Conservation (phyloP, 2,797 vertebrate species). For the Eulemur coronatus region DNA sequence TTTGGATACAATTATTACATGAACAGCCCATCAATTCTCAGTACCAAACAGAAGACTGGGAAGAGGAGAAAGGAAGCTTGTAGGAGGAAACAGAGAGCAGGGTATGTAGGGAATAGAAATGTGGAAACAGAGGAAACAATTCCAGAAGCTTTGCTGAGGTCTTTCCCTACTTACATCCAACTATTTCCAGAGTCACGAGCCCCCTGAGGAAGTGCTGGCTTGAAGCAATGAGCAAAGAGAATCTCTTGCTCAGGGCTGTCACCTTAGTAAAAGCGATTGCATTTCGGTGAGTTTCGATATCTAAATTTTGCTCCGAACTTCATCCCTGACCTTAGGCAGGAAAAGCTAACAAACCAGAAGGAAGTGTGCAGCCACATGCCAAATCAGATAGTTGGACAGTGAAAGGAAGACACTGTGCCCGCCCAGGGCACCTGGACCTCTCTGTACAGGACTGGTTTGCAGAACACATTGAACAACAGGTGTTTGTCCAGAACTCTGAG, state of each 20-base stretch:
- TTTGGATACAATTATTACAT: neutral
- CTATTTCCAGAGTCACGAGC: neutral
- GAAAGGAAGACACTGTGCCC: neutral
- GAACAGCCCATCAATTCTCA: neutral
- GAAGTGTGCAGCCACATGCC: fast-evolving
- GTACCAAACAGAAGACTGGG: neutral
- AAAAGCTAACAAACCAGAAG: neutral
- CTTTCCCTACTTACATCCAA: neutral
- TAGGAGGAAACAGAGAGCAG: neutral
- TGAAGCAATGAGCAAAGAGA: neutral
- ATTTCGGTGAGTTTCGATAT: neutral
- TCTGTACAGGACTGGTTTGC: neutral
- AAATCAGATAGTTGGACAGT: neutral
- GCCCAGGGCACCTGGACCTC: neutral
- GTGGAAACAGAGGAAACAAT: neutral
- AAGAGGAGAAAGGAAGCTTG: neutral
- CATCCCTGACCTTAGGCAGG: neutral
- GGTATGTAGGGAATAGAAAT: neutral
- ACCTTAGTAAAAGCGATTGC: neutral
- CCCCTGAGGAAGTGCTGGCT: neutral
- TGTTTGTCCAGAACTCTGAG: neutral
- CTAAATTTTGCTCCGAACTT: neutral
- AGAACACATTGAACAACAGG: neutral
- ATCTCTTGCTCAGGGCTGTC: neutral
- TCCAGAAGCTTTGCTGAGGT: neutral